These are phyloP conservation scores for Thera obeliscata DNA, from an alignment of 2,888 invertebrate genomes.

Conservation along the genomic window DNA sequence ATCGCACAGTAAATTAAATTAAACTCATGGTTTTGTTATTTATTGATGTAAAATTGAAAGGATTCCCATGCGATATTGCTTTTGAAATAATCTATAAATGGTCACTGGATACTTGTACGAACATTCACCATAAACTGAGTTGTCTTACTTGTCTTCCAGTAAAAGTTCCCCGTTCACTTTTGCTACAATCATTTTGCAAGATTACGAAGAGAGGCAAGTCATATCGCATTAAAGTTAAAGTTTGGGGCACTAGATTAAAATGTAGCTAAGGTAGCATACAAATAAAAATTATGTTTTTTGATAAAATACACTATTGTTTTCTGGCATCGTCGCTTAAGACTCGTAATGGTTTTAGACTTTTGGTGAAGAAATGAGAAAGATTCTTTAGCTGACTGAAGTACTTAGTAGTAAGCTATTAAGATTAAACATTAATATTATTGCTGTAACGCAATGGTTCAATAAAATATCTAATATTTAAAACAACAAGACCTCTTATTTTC, in stretches of 20 bases:
- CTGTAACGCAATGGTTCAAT: no score
- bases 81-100: constrained; percentile 27
- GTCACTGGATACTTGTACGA: constrained; percentile 8
- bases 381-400: no score
- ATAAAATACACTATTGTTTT: no score
- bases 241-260: neutral
- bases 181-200: neutral
- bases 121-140: constrained; percentile 18
- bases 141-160: constrained; percentile 1
- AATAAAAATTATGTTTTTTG: no score
- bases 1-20: constrained; percentile 24
- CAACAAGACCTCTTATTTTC: no score
- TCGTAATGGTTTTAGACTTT: no score
- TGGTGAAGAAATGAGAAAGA: no score
- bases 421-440: no score
- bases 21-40: constrained; percentile 36
- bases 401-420: no score
- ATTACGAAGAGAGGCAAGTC: neutral
- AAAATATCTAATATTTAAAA: no score
- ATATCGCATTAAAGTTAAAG: neutral
- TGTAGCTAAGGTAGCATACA: no score
- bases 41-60: constrained; percentile 32
- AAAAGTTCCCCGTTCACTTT: constrained; percentile 23
- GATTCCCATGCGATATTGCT: constrained; percentile 25
- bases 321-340: no score